These are phyloP conservation scores for Coturnix japonica DNA, from an alignment of 2,113 vertebrate genomes.

Conservation along the genomic window DNA sequence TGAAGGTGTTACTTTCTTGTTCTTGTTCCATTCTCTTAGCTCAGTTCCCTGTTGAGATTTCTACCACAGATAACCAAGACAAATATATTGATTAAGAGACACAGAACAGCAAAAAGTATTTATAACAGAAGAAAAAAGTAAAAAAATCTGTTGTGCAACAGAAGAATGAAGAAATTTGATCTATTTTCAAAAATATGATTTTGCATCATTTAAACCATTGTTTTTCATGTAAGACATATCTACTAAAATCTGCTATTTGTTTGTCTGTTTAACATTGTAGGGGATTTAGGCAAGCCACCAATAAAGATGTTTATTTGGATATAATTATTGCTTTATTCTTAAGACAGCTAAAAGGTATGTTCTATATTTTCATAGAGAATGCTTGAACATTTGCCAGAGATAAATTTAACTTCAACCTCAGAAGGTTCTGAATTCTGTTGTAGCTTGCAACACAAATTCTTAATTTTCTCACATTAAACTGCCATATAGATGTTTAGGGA, in stretches of 20 bases:
- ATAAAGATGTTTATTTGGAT: not conserved
- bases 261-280: not conserved
- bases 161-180: not conserved
- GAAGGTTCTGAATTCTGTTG: not conserved
- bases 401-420: conserved; percentile 11
- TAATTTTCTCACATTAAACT: conserved; percentile 36
- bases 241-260: conserved; percentile 30
- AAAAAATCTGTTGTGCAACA: not conserved
- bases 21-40: not conserved
- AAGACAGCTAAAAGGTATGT: not conserved
- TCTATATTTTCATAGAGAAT: not conserved
- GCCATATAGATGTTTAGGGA: conserved; percentile 6
- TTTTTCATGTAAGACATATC: conserved; percentile 44
- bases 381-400: conserved; percentile 24
- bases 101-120: not conserved
- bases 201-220: not conserved
- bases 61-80: not conserved
- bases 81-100: not conserved
- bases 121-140: not conserved
- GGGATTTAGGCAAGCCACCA: not conserved
- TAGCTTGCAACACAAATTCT: conserved; percentile 30
- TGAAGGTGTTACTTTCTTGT: not conserved
- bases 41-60: not conserved
- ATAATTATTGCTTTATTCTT: not conserved
- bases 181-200: conserved; percentile 31